Percentiles rank a stretch among this genome's conserved stretches.
These are phyloP conservation scores for Aythya fuligula DNA, from an alignment of 2,797 vertebrate genomes.

Conservation along the genomic window DNA sequence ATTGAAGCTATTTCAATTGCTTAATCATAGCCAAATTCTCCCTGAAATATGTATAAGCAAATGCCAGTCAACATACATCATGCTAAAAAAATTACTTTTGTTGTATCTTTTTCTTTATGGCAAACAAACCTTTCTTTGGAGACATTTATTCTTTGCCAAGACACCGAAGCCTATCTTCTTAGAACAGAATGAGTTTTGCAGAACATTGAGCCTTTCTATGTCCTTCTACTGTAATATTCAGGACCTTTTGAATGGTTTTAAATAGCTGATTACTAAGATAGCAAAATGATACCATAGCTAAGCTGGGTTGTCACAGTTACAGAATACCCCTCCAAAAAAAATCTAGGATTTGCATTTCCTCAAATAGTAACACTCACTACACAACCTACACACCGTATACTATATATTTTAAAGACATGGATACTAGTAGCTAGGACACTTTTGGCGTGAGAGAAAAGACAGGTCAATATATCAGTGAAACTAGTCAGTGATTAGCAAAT, in stretches of 20 bases:
- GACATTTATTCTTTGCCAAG: neutral
- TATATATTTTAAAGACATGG: neutral
- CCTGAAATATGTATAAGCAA: neutral
- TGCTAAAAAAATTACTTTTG: neutral
- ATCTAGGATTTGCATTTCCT: neutral
- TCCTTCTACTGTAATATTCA: neutral
- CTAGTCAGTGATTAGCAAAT: neutral
- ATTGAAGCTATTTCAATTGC: neutral
- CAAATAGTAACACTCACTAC: neutral
- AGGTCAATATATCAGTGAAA: neutral
- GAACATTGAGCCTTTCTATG: neutral
- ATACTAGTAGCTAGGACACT: neutral
- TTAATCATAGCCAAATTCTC: neutral
- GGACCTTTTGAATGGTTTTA: neutral
- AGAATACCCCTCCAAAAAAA: neutral
- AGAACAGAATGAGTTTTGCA: neutral
- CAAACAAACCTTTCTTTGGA: neutral
- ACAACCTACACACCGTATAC: neutral
- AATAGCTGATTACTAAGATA: neutral
- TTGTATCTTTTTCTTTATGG: rapidly evolving
- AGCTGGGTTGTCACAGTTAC: neutral
- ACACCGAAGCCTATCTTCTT: neutral
- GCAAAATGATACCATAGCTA: neutral
- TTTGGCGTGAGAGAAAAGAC: neutral
- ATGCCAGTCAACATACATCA: neutral